Evolutionary conservation across 2,888 invertebrate species (phyloP).

Genomic region (Hesperia comma): DNA sequence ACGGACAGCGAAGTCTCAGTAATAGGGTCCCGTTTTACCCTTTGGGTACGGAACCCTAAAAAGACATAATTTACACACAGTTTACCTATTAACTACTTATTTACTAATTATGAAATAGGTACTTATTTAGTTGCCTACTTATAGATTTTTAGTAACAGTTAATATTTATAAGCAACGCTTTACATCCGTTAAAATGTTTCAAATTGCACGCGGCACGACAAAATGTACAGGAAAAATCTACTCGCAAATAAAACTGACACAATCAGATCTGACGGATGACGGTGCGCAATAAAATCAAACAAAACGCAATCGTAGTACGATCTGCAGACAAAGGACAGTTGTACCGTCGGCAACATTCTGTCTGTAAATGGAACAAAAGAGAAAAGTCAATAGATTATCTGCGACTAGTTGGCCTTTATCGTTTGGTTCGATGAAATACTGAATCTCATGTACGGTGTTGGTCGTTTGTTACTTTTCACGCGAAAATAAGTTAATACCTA

Average conservation of each 20-base stretch:
- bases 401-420: conserved; percentile 8
- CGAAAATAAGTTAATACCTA: too few species aligned
- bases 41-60: background rate
- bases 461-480: background rate
- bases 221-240: conserved; percentile 2
- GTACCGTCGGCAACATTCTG: conserved; percentile 2
- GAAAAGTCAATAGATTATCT: conserved; percentile 14
- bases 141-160: too few species aligned
- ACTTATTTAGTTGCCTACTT: too few species aligned
- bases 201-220: background rate
- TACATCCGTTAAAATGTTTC: background rate
- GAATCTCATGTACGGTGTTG: background rate
- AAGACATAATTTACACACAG: background rate
- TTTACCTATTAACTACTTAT: too few species aligned
- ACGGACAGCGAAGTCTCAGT: too few species aligned
- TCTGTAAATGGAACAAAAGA: conserved; percentile 13
- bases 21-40: too few species aligned
- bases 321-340: conserved; percentile 20
- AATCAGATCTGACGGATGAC: conserved; percentile 12
- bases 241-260: conserved; percentile 6
- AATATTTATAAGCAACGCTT: too few species aligned
- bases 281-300: conserved; percentile 21
- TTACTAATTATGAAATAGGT: too few species aligned
- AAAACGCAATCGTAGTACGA: conserved; percentile 10
- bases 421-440: conserved; percentile 1